Conservation (phyloP, 2,113 vertebrate species). For the cat (Felis catus) region F.catus_Fca126_mat1.0 CM031414.1:132251501-132252000, state of each 20-base stretch:
- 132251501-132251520: no score
- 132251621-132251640: neutral
- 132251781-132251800: neutral
- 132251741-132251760: neutral
- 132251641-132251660: neutral
- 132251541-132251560: neutral
- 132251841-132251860: neutral
- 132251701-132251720: neutral
- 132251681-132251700: neutral
- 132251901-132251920: neutral
- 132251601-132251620: neutral
- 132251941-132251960: constrained; percentile 66
- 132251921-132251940: constrained; percentile 1
- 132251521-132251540: neutral
- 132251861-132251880: neutral
- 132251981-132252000: constrained; percentile 47
- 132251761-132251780: neutral
- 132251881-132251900: neutral
- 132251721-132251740: neutral
- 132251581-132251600: no score
- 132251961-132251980: constrained; percentile 56
- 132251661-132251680: neutral
- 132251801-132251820: neutral
- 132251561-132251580: neutral
- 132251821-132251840: neutral